Evolutionary conservation across 2,888 invertebrate genomes (phyloP).

Genomic region (Phytoseiulus persimilis): DNA sequence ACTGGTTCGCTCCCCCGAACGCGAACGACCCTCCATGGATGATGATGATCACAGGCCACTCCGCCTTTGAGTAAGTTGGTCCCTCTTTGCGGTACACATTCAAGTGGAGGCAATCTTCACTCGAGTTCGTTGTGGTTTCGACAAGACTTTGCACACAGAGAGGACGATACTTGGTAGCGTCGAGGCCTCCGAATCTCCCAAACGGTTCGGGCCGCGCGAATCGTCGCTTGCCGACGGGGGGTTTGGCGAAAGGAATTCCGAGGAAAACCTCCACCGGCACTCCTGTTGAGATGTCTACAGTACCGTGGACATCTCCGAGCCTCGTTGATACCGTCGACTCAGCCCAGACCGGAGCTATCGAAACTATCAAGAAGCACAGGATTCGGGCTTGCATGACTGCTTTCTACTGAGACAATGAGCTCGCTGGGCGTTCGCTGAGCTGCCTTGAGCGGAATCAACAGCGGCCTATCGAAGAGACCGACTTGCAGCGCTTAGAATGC

Average conservation of each 20-base stretch:
- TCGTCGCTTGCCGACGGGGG: background rate
- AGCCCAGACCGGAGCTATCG: background rate
- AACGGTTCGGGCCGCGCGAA: slow-evolving; percentile 9
- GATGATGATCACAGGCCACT: background rate
- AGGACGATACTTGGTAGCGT: background rate
- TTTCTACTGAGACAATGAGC: background rate
- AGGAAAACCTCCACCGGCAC: background rate
- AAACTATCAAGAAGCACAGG: background rate
- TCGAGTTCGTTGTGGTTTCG: background rate
- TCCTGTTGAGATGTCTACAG: background rate
- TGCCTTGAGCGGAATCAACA: background rate
- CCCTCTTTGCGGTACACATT: slow-evolving; percentile 17
- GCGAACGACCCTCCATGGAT: slow-evolving; percentile 19
- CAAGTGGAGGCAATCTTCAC: slow-evolving; percentile 18
- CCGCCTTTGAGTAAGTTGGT: background rate
- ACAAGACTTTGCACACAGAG: background rate
- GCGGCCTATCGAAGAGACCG: background rate
- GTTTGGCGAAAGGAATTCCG: background rate
- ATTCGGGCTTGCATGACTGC: background rate
- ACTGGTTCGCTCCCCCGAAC: background rate
- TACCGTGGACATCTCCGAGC: background rate
- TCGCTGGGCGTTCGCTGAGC: background rate
- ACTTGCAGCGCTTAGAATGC: background rate
- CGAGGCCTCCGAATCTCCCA: background rate
- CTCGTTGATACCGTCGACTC: background rate